Evolutionary conservation across 2,113 vertebrate genomes (phyloP), one percentile per base, ranked within the genome.

Genomic region (Hoplias malabaricus): DNA sequence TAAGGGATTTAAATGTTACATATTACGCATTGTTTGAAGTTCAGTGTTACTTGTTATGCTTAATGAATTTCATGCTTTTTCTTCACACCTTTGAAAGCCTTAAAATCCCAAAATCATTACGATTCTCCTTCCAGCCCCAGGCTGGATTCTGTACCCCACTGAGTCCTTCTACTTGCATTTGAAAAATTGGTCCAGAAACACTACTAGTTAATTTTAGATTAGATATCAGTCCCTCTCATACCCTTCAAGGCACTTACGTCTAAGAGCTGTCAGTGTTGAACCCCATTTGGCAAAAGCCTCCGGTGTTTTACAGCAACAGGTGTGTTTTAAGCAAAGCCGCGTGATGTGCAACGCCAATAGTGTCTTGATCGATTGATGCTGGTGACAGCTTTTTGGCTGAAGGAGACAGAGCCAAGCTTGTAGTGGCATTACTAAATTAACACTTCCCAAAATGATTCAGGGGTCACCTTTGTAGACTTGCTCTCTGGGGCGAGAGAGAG

Each of bases 381-480:
- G 23, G 29, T 75, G 61, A 80, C 40, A 33, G 54, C 73, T 82
- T 66, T 65, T 59, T 25, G n/a, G 66, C 50, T 68, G 54, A 61
- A 14, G 29, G 59, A 13, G 27, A 71, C 40, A 36, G 13, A 75
- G 54, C 46, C 53, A 78, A 75, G 50, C 56, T 29, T 50, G 29
- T 54, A 25, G 50, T 63, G 73, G 29, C 74, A 77, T 80, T 84
- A 77, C 43, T 81, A 79, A 82, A 84, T 77, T 54, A 84, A 78
- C 77, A 75, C 69, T 77, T 80, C 42, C 50, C 50, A 82, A 84
- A 86, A 70, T 77, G 43, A 56, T 78, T 34, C 27, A 29, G 65
- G 42, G 77, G 61, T 84, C 75, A 83, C 54, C 75, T 82, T 78
- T 80, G 61, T n/a, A 73, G 59, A 80, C 65, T 59, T 12, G 23